Evolutionary conservation across 2,888 invertebrate genomes (phyloP).

Genomic region (Drosophila emarginata): DNA sequence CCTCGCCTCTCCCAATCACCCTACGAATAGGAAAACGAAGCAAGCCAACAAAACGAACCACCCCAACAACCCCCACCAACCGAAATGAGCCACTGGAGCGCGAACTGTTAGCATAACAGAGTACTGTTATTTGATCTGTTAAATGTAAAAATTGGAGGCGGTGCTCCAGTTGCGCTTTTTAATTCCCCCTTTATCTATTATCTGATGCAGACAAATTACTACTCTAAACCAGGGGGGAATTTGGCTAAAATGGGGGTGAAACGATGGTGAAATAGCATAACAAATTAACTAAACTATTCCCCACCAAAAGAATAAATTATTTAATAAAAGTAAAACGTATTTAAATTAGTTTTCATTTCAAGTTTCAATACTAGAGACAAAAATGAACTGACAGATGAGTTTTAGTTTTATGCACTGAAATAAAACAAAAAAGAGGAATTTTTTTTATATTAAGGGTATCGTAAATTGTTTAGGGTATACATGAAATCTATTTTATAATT

Average conservation of each 20-base stretch:
- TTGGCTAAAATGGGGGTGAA: no score
- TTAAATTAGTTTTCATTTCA: no score
- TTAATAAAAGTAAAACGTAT: no score
- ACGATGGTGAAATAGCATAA: neutral
- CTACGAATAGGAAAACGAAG: slow-evolving; percentile 5
- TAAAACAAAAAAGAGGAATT: no score
- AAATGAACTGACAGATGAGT: no score
- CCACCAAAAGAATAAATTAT: no score
- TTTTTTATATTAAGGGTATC: no score
- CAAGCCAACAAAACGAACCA: slow-evolving; percentile 16
- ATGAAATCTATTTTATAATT: no score
- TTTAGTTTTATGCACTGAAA: no score
- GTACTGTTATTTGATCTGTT: slow-evolving; percentile 48
- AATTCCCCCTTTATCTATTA: slow-evolving; percentile 34
- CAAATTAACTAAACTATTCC: neutral
- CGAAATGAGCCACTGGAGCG: slow-evolving; percentile 43
- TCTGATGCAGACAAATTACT: slow-evolving; percentile 67
- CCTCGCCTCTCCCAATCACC: slow-evolving; percentile 27
- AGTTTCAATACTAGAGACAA: no score
- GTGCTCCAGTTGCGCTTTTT: slow-evolving; percentile 53
- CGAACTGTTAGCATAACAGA: slow-evolving; percentile 48
- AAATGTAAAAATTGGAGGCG: slow-evolving; percentile 49
- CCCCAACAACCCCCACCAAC: slow-evolving; percentile 34
- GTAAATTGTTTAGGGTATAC: no score
- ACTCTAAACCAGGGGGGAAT: neutral